Base-by-base conservation (phyloP, 2,888 invertebrate species). In the Hypena proboscidalis region DNA sequence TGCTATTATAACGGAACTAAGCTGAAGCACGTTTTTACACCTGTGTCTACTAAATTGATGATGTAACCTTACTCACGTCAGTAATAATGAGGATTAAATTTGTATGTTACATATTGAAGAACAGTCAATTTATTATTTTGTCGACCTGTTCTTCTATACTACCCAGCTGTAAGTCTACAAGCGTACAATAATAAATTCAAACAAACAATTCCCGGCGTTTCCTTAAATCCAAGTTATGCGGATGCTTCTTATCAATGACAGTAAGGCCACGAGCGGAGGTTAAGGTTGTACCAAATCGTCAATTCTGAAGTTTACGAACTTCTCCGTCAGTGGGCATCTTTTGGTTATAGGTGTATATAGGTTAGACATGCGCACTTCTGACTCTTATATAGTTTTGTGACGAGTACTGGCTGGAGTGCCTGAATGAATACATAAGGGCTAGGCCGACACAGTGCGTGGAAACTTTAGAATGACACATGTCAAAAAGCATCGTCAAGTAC, bases 301-400 rank as follows among this genome's bases (percentile, higher is more conserved):
- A 49, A 53, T 53, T 44, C 34, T 53, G 21, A 44, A 43, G 31
- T 45, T 57, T 61, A 45, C 40, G 20, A 26, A 46, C 49, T 65
- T 53, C 58, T 62, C 44, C 36, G 29, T 34, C 40, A 41, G 20
- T 36, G 17, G 30, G 20, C 21, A 43, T 58, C 38, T 44, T 7
- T n/a, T n/a, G n/a, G n/a, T n/a, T n/a, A n/a, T n/a, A n/a, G 17
- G 41, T 44, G 19, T 56, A 47, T 31, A 42, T 37, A 45, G 42
- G 40, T 43, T 43, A 31, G 45, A 40, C 57, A 56, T 47, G 52
- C 38, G 47, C 58, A 52, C 32, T n/a, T 14, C 13, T 17, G 25
- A 14, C 11, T 17, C 7, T 2, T 10, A n/a, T 20, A 26, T 19
- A 29, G 8, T 29, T 17, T 14, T 27, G 14, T 29, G 29, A 14